Conservation (phyloP, 2,888 invertebrate genomes). For the Gandaritis pyraliata region DNA sequence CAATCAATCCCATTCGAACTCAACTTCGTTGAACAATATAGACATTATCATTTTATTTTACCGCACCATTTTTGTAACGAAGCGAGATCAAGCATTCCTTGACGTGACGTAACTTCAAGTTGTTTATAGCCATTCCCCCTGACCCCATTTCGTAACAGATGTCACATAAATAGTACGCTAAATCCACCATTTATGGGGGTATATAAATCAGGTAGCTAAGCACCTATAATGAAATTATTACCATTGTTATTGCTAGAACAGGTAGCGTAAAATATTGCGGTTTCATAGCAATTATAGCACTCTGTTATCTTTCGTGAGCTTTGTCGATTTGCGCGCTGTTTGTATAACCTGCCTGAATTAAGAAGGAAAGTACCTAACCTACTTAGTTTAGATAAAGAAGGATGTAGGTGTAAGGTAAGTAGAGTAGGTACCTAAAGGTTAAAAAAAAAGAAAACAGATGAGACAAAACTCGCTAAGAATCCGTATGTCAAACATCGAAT, state of each 20-base stretch:
- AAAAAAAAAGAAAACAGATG: too few relatives aligned
- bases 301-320: slow-evolving; percentile 17
- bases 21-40: slow-evolving; percentile 16
- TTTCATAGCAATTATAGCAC: slow-evolving; percentile 18
- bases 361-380: too few relatives aligned
- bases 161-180: slow-evolving; percentile 44
- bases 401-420: too few relatives aligned
- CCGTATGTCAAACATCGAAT: too few relatives aligned
- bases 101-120: slow-evolving; percentile 40
- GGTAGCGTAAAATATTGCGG: slow-evolving; percentile 17
- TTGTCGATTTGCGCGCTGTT: slow-evolving; percentile 1
- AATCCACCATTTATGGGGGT: slow-evolving; percentile 42
- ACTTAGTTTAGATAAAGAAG: too few relatives aligned
- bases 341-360: not conserved
- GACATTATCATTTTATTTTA: slow-evolving; percentile 26
- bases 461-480: too few relatives aligned
- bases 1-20: slow-evolving; percentile 9
- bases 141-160: slow-evolving; percentile 43
- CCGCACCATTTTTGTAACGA: slow-evolving; percentile 29
- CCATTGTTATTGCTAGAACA: slow-evolving; percentile 30
- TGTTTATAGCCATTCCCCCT: slow-evolving; percentile 41
- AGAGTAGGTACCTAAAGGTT: too few relatives aligned
- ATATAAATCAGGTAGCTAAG: slow-evolving; percentile 41
- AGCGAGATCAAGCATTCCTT: slow-evolving; percentile 31
- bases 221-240: slow-evolving; percentile 38